These are phyloP conservation scores for Petaurus breviceps DNA, from an alignment of 2,113 vertebrate species.

Conservation along the genomic window DNA sequence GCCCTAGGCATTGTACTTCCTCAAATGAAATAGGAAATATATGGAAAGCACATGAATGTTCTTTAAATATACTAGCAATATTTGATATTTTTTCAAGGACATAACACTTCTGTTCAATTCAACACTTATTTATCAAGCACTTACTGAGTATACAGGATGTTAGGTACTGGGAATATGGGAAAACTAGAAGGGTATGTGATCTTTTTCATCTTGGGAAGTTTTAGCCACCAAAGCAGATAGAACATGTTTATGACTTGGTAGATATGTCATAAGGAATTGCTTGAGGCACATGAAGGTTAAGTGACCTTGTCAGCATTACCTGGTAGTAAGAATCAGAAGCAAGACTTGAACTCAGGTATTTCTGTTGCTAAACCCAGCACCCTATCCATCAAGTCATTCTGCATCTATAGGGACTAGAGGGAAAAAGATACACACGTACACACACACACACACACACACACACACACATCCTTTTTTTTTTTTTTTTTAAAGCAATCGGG, in stretches of 20 bases:
- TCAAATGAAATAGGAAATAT: constrained; percentile 13
- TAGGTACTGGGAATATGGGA: neutral
- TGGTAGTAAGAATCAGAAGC: neutral
- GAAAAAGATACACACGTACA: neutral
- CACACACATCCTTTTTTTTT: too few relatives aligned
- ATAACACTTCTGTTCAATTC: neutral
- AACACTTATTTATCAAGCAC: neutral
- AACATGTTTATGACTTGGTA: neutral
- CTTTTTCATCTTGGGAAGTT: neutral
- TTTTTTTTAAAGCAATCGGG: too few relatives aligned
- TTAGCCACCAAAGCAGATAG: neutral
- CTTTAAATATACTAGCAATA: neutral
- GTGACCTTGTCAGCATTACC: neutral
- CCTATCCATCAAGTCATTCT: neutral
- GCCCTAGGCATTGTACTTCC: neutral
- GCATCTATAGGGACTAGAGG: neutral
- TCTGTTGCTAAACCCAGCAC: neutral
- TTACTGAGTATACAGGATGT: neutral
- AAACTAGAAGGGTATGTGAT: neutral
- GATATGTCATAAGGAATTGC: neutral
- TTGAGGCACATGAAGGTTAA: neutral
- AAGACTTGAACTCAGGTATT: neutral
- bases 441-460: too few relatives aligned
- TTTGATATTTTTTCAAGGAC: neutral
- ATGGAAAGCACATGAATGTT: neutral